Evolutionary conservation across 2,113 vertebrate genomes (phyloP), one percentile per base, ranked within the genome.

Genomic region (Formicarius rufipectus): DNA sequence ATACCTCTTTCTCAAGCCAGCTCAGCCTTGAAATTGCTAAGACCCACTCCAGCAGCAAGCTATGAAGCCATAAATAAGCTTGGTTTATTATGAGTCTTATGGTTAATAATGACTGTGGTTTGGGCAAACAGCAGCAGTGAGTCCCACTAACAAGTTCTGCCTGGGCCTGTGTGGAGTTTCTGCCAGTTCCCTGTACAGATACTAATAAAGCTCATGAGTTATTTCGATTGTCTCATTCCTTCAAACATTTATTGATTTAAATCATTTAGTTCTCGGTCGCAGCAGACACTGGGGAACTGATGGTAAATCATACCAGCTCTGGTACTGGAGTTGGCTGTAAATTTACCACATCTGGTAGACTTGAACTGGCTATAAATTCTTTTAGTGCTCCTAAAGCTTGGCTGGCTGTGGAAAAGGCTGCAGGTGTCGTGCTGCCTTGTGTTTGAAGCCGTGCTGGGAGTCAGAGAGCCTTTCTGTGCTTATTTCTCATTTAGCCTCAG

Each of bases 11-110:
- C 37, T 90, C 55, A 87, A 66, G 69, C 55, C 74, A 78, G 40
- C 60, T 87, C 55, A 92, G 66, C 83, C 89, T 92, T 87, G 85
- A 90, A 95, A 92, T 94, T 85, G 37, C 60, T 52, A 25, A 84
- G 50, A 44, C 45, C 55, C 24, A 52, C 56, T 42, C 40, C 50
- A 87, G 45, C 74, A 64, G 49, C 5, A 24, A 92, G 62, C 71
- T 88, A 59, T 14, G 76, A 76, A 76, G 53, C 58, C 62, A 76
- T 89, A 90, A 92, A 92, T 90, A 91, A 83, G 30, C 56, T 67
- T 90, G 55, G 82, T 81, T 94, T 69, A 45, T 90, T 76, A 25
- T 58, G 63, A 63, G 58, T 83, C 62, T 88, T 53, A 49, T 19
- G 58, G 53, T 90, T 83, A 93, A 89, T 92, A 88, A 91, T 80